These are phyloP conservation scores for Drosophila antonietae DNA, from an alignment of 2,888 invertebrate genomes.

Conservation along the genomic window DNA sequence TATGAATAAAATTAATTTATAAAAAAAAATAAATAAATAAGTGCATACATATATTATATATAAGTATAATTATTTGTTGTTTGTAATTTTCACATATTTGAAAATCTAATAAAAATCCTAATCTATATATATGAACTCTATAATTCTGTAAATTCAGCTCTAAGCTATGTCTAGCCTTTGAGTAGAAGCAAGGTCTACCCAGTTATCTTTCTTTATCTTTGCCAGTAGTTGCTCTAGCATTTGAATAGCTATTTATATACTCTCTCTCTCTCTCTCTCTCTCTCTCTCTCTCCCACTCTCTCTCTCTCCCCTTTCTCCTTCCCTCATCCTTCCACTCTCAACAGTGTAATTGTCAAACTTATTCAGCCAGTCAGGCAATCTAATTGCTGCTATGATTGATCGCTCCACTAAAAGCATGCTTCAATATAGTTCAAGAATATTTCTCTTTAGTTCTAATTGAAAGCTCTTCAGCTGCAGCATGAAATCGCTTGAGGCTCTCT, in stretches of 20 bases:
- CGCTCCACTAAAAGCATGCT: background rate
- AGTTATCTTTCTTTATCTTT: background rate
- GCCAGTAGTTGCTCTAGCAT: background rate
- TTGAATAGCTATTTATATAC: no score
- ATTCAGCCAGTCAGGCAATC: slow-evolving; percentile 35
- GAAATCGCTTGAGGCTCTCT: slow-evolving; percentile 50
- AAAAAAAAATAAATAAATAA: no score
- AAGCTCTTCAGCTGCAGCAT: slow-evolving; percentile 30
- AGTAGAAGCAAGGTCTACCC: no score
- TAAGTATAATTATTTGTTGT: no score
- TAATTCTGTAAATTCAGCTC: no score
- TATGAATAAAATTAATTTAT: no score
- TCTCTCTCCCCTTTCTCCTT: background rate
- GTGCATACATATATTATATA: no score
- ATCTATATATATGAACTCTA: no score
- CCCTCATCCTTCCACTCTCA: background rate
- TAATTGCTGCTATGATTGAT: slow-evolving; percentile 35
- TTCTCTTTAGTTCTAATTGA: slow-evolving; percentile 20
- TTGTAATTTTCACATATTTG: no score
- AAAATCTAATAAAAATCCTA: no score
- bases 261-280: background rate
- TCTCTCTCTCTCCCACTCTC: background rate
- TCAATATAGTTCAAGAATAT: background rate
- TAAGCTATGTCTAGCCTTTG: no score
- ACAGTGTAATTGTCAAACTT: background rate